A percentile compares a stretch with the other conserved stretches of the same genome.
Conservation (phyloP, 2,113 vertebrate species). For the Thinocorus orbignyianus region DNA sequence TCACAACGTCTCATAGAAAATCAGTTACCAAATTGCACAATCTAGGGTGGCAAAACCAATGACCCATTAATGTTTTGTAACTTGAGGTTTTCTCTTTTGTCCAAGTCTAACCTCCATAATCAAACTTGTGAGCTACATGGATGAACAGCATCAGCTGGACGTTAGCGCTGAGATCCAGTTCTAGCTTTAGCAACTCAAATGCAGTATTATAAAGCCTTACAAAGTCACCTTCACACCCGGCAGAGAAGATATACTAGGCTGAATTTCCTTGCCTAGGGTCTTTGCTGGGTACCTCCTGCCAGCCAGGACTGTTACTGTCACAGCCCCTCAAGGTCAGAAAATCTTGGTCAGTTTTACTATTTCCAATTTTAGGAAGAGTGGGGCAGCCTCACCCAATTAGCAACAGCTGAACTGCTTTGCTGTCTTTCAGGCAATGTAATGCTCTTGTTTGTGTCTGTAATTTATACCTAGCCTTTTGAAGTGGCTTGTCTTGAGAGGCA, state of each 20-base stretch:
- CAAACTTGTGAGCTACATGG: too few species aligned
- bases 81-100: background rate
- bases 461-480: background rate
- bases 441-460: background rate
- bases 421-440: background rate
- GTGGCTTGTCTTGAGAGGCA: background rate
- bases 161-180: background rate
- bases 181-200: background rate
- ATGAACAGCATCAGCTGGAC: background rate
- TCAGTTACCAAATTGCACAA: too few species aligned
- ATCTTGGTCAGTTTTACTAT: background rate
- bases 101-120: background rate
- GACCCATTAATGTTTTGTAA: background rate
- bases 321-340: background rate
- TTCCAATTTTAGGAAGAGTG: background rate
- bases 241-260: background rate
- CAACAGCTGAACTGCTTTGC: background rate
- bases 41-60: background rate
- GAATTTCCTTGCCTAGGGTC: background rate
- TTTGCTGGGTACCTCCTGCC: background rate
- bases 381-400: background rate
- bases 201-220: background rate
- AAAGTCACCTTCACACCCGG: background rate
- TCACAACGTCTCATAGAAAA: background rate
- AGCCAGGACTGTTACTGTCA: background rate